Percentiles rank a stretch among this genome's conserved stretches.
These are phyloP conservation scores for Syngnathus acus DNA, from an alignment of 2,797 vertebrate species.

Conservation along the genomic window DNA sequence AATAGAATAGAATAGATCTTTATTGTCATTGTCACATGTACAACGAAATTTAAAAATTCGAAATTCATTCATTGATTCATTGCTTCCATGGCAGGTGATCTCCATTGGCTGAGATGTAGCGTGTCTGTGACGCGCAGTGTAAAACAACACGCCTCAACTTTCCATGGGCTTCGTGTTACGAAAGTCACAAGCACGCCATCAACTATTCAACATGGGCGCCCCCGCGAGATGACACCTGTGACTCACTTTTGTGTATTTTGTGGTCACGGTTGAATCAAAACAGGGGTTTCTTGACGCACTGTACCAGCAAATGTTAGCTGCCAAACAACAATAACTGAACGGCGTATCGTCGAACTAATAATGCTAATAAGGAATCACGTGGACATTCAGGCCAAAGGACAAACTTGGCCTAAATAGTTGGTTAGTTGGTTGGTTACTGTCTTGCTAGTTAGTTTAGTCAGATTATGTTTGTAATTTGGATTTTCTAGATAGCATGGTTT, in stretches of 20 bases:
- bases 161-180: constrained; percentile 55
- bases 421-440: too few species aligned
- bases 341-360: background rate
- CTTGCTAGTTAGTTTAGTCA: background rate
- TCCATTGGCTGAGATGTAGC: constrained; percentile 20
- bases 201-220: constrained; percentile 63
- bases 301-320: background rate
- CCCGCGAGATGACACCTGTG: constrained; percentile 41
- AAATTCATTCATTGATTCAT: constrained; percentile 15
- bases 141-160: constrained; percentile 46
- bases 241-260: constrained; percentile 22
- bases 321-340: background rate
- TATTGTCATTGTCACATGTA: too few species aligned
- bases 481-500: too few species aligned
- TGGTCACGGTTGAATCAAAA: constrained; percentile 39
- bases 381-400: too few species aligned
- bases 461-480: background rate
- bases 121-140: constrained; percentile 31
- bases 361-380: background rate
- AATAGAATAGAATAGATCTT: too few species aligned
- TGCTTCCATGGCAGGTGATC: constrained; percentile 9
- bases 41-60: too few species aligned
- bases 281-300: background rate
- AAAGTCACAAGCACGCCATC: constrained; percentile 49
- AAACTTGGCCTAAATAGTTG: too few species aligned